Percentiles rank a stretch among this genome's conserved stretches.
Conservation (phyloP, 53 echinoderm and acorn worm species). For the Arbacia lixula region DNA sequence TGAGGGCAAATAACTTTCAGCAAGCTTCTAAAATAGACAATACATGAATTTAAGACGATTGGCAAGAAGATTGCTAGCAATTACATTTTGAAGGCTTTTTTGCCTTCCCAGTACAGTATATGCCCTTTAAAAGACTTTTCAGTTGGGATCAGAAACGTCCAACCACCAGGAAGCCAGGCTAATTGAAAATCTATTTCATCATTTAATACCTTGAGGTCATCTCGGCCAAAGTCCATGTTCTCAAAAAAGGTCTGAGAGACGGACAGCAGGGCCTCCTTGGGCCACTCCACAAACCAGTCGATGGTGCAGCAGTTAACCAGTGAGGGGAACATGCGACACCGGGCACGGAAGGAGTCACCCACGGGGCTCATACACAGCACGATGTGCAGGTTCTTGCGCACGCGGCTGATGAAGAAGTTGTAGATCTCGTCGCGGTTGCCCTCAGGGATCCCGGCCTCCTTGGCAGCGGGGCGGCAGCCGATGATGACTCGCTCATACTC, state of each 20-base stretch:
- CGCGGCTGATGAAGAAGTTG: conserved; percentile 98
- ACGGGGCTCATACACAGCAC: conserved; percentile 99
- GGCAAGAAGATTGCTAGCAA: no score
- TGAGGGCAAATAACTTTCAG: no score
- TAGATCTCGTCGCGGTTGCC: conserved; percentile 99
- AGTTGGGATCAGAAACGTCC: no score
- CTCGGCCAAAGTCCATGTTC: conserved; percentile 86
- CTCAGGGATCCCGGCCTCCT: conserved; percentile 93
- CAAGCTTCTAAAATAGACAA: no score
- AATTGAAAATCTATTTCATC: no score
- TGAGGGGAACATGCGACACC: conserved; percentile 98
- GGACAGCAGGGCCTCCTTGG: conserved; percentile 93
- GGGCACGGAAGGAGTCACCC: conserved; percentile 89
- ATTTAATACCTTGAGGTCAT: conserved; percentile 86
- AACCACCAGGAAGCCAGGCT: no score
- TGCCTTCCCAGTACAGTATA: no score
- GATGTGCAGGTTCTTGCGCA: conserved; percentile 97
- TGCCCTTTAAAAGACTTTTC: no score
- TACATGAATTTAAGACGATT: no score
- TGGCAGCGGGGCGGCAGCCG: conserved; percentile 81
- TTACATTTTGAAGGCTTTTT: no score
- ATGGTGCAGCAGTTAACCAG: conserved; percentile 99
- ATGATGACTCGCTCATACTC: conserved; percentile 97
- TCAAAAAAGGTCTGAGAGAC: conserved; percentile 93
- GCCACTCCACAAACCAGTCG: conserved; percentile 99